A percentile compares a stretch with the other conserved stretches of the same genome.
Evolutionary conservation across 2,113 vertebrate genomes (phyloP).

Genomic region (Nyctibius bracteatus): DNA sequence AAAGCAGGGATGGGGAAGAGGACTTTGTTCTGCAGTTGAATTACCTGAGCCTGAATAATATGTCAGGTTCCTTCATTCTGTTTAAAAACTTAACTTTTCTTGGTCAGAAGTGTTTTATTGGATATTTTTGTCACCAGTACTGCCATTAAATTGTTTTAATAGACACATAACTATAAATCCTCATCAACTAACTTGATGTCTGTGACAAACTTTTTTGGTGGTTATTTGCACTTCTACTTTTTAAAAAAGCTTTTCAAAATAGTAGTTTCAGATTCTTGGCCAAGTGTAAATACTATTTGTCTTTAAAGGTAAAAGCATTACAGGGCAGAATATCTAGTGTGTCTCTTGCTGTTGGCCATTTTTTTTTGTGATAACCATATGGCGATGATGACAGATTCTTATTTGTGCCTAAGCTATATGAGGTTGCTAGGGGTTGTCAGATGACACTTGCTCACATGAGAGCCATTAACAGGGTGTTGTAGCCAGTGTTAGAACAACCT

Average conservation of each 20-base stretch:
- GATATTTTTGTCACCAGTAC: neutral
- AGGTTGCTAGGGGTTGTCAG: slow-evolving; percentile 75
- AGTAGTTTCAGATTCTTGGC: neutral
- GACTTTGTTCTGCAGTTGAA: neutral
- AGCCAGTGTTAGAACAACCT: slow-evolving; percentile 76
- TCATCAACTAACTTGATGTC: neutral
- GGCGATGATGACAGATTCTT: slow-evolving; percentile 33
- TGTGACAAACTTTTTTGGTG: neutral
- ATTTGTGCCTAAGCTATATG: slow-evolving; percentile 45
- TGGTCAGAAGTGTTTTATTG: neutral
- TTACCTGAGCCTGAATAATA: neutral
- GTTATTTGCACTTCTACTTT: neutral
- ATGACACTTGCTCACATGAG: slow-evolving; percentile 81
- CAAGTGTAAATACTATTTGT: neutral
- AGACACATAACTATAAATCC: neutral
- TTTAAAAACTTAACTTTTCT: neutral
- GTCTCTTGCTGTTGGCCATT: neutral
- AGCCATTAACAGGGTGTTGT: slow-evolving; percentile 74
- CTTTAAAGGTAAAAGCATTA: neutral
- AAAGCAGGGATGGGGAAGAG: neutral
- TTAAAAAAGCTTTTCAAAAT: neutral
- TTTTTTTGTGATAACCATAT: slow-evolving; percentile 36
- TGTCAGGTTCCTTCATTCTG: rapidly evolving
- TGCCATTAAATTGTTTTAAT: neutral
- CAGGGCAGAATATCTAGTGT: neutral